Conservation (phyloP, 2,113 vertebrate species). For the Solea senegalensis region DNA sequence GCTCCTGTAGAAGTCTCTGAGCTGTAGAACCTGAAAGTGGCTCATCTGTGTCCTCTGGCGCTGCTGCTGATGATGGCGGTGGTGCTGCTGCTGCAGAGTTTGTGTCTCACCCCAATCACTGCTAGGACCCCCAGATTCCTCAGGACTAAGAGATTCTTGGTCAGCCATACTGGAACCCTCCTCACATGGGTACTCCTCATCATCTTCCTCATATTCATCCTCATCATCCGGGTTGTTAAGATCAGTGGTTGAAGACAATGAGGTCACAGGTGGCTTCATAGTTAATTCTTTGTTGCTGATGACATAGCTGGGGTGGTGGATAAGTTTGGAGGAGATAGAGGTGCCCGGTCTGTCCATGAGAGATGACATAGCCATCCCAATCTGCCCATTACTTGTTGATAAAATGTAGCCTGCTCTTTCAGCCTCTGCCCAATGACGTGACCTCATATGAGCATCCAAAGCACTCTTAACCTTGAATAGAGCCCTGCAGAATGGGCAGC, state of each 20-base stretch:
- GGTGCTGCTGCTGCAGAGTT: constrained; percentile 83
- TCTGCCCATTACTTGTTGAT: constrained; percentile 86
- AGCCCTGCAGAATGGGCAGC: constrained; percentile 97
- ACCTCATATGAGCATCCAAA: constrained; percentile 95
- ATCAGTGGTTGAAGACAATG: constrained; percentile 87
- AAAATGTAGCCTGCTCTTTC: constrained; percentile 94
- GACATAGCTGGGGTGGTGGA: constrained; percentile 50
- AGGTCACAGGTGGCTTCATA: constrained; percentile 83
- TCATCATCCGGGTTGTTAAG: constrained; percentile 89
- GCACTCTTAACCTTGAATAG: constrained; percentile 98
- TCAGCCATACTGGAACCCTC: constrained; percentile 91
- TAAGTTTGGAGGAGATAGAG: constrained; percentile 59
- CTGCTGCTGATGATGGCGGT: constrained; percentile 84
- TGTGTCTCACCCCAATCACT: constrained; percentile 89
- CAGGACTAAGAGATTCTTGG: constrained; percentile 91
- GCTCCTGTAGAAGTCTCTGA: constrained; percentile 76
- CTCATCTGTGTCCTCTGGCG: constrained; percentile 85
- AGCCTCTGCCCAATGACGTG: constrained; percentile 97
- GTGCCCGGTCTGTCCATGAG: constrained; percentile 67
- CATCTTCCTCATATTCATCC: constrained; percentile 94
- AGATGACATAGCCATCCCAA: constrained; percentile 65
- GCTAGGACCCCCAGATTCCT: constrained; percentile 89
- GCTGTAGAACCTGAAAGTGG: constrained; percentile 86
- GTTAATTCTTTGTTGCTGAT: constrained; percentile 56
- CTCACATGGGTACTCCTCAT: constrained; percentile 92